Conservation (phyloP, 1,140 invertebrate species). For the Bilobella aurantiaca region DNA sequence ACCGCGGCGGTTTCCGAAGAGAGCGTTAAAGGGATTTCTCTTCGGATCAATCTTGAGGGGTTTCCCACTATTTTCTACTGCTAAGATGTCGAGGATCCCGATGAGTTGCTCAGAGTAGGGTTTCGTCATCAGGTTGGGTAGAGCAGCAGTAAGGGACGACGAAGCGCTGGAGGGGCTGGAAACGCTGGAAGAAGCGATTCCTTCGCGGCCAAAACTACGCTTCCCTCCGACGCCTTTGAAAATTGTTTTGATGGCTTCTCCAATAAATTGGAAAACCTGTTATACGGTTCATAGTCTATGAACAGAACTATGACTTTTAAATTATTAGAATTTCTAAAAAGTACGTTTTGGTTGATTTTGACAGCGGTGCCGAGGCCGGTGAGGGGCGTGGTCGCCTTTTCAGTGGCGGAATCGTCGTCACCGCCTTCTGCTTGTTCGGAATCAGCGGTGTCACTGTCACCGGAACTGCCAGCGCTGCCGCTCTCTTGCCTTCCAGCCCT, state of each 20-base stretch:
- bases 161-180: too few relatives aligned
- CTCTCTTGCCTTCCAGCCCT: not conserved
- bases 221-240: not conserved
- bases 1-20: not conserved
- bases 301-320: not conserved
- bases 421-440: not conserved
- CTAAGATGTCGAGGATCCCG: not conserved
- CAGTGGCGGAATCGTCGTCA: not conserved
- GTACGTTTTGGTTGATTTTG: constrained; percentile 1
- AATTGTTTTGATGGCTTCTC: constrained; percentile 1
- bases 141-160: not conserved
- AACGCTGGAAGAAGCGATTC: not conserved
- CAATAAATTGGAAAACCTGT: constrained; percentile 5
- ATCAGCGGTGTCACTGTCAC: not conserved
- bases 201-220: not conserved
- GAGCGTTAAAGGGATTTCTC: not conserved
- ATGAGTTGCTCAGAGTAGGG: not conserved
- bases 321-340: not conserved
- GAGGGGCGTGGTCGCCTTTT: not conserved
- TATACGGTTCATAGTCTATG: not conserved
- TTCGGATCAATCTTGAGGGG: not conserved
- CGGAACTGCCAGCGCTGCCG: not conserved
- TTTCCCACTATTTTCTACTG: not conserved
- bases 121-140: not conserved
- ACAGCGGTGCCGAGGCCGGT: not conserved